Evolutionary conservation across 1,140 invertebrate species (phyloP).

Genomic region (Drosophila pandora): DNA sequence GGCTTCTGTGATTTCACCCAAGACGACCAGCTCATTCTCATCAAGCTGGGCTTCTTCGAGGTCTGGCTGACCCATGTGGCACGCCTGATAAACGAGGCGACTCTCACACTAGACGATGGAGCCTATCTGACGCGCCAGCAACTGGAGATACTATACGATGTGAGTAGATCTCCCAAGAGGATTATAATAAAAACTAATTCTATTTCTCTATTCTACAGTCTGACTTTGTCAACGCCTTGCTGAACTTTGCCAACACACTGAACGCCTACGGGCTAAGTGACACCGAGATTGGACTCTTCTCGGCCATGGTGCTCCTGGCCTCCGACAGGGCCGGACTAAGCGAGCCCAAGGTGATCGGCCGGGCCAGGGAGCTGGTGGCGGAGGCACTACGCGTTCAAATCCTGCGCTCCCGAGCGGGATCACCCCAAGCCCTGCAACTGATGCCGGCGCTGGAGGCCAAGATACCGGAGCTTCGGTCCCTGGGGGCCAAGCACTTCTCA

Average conservation of each 20-base stretch:
- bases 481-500: conserved; percentile 93
- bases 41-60: conserved; percentile 98
- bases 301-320: conserved; percentile 92
- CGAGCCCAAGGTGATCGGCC: conserved; percentile 92
- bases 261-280: conserved; percentile 93
- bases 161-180: conserved; percentile 85
- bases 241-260: conserved; percentile 92
- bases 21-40: conserved; percentile 96
- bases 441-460: conserved; percentile 89
- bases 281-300: conserved; percentile 95
- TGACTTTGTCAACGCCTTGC: conserved; percentile 89
- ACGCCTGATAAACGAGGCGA: conserved; percentile 91
- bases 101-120: conserved; percentile 96
- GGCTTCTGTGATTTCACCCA: conserved; percentile 94
- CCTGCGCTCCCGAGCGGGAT: conserved; percentile 73
- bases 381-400: conserved; percentile 87
- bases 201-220: conserved; percentile 23
- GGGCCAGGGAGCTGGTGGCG: conserved; percentile 92
- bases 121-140: conserved; percentile 93
- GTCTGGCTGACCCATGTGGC: conserved; percentile 96
- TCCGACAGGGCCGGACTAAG: conserved; percentile 91
- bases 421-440: conserved; percentile 85
- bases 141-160: conserved; percentile 96
- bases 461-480: conserved; percentile 91
- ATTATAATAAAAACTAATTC: neutral